A percentile compares a stretch with the other conserved stretches of the same genome.
Evolutionary conservation across 1,140 invertebrate genomes (phyloP).

Genomic region (Meloidogyne chitwoodi): DNA sequence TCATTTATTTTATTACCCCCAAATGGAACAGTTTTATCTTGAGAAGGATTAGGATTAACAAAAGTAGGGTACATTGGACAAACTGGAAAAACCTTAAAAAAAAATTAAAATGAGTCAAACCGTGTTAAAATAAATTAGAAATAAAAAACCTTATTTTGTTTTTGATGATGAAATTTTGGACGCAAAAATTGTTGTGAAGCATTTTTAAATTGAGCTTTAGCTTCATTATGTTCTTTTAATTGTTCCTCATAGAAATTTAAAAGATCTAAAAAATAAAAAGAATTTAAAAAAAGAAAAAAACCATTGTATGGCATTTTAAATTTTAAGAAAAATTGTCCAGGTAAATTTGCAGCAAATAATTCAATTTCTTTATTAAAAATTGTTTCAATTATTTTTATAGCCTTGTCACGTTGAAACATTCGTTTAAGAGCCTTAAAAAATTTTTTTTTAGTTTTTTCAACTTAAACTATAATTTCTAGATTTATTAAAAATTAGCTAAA

Average conservation of each 20-base stretch:
- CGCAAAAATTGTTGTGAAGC: neutral
- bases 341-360: neutral
- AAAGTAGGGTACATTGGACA: neutral
- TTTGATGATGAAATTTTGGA: neutral
- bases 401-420: slow-evolving; percentile 14
- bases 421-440: neutral
- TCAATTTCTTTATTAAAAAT: neutral
- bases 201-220: neutral
- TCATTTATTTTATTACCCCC: neutral
- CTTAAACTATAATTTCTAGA: too few relatives aligned
- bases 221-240: neutral
- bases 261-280: slow-evolving; percentile 5
- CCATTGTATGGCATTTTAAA: slow-evolving; percentile 8
- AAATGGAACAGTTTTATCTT: neutral
- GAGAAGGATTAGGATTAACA: neutral
- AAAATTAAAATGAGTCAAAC: neutral
- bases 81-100: neutral
- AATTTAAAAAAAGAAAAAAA: neutral
- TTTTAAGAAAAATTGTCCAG: neutral
- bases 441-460: too few relatives aligned
- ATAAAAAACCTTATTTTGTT: neutral
- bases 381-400: slow-evolving; percentile 10
- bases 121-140: too few relatives aligned
- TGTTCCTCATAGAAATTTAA: neutral
- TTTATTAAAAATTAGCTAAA: too few relatives aligned